Percentiles rank a stretch among this genome's conserved stretches.
phyloP scores from a whole-genome alignment of 2,113 vertebrate genomes.

The Menura novaehollandiae region DNA sequence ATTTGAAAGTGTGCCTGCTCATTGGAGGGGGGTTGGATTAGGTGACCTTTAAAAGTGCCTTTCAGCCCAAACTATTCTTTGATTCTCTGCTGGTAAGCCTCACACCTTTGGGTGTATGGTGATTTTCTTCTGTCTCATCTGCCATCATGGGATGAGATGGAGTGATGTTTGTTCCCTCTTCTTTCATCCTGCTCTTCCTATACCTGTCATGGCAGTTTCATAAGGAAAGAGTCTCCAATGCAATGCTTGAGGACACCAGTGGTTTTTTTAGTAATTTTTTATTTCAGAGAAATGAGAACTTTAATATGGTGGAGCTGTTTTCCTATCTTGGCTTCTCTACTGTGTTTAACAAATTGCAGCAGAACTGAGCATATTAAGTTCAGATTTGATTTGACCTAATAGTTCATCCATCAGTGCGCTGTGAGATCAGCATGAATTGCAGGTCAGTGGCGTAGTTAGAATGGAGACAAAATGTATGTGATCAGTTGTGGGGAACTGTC shows the following conservation, averaged over 20 bases:
- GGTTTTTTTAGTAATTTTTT: not conserved
- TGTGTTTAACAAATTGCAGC: not conserved
- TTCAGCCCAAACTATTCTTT: not conserved
- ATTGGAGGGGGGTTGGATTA: not conserved
- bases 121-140: not conserved
- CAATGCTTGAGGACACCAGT: not conserved
- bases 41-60: not conserved
- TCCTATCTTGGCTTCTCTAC: not conserved
- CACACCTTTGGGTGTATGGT: not conserved
- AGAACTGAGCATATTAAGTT: not conserved
- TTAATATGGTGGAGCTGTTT: not conserved
- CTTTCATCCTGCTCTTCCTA: not conserved
- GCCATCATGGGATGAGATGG: not conserved
- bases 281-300: not conserved
- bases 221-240: rapidly evolving
- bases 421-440: not conserved
- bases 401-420: not conserved
- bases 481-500: not conserved
- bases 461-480: not conserved
- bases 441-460: not conserved
- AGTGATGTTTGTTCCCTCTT: not conserved
- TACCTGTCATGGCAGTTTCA: not conserved
- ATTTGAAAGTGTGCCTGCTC: not conserved
- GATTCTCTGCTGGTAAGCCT: not conserved
- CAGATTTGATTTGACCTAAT: not conserved